Evolutionary conservation across 2,888 invertebrate species (phyloP).

Genomic region (Hydrotaea diabolus): DNA sequence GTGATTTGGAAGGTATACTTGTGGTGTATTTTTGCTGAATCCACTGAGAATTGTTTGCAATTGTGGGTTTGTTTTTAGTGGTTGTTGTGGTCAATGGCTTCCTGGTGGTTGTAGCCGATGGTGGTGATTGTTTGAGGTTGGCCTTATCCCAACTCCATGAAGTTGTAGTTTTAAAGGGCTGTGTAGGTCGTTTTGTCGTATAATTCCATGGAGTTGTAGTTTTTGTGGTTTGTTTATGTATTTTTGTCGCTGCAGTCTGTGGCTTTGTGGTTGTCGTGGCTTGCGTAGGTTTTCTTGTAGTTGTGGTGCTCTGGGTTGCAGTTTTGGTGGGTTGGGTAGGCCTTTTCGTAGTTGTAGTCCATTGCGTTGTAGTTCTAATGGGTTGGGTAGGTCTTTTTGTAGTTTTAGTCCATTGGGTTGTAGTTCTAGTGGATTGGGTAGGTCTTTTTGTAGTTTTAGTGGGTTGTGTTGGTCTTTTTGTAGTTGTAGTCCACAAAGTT

Average conservation of each 20-base stretch:
- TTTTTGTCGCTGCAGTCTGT: constrained; percentile 54
- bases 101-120: too few species aligned
- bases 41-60: too few species aligned
- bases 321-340: background rate
- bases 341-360: constrained; percentile 62
- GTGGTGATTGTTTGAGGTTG: too few species aligned
- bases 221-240: constrained; percentile 2
- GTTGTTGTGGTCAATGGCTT: too few species aligned
- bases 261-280: constrained; percentile 52
- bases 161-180: constrained; percentile 45
- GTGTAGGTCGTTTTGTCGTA: constrained; percentile 13
- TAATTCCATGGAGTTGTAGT: constrained; percentile 13
- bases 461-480: constrained; percentile 29
- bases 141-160: too few species aligned
- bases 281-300: constrained; percentile 13
- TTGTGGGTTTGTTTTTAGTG: too few species aligned
- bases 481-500: constrained; percentile 67
- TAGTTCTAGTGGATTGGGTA: background rate
- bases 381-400: constrained; percentile 46
- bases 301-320: background rate
- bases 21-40: too few species aligned
- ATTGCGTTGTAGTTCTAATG: constrained; percentile 5
- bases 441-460: constrained; percentile 55
- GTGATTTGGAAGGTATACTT: background rate
- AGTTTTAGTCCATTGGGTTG: constrained; percentile 59